Evolutionary conservation across 2,113 vertebrate species (phyloP), one percentile per base, ranked within the genome.

Genomic region (Synodontis membranacea): DNA sequence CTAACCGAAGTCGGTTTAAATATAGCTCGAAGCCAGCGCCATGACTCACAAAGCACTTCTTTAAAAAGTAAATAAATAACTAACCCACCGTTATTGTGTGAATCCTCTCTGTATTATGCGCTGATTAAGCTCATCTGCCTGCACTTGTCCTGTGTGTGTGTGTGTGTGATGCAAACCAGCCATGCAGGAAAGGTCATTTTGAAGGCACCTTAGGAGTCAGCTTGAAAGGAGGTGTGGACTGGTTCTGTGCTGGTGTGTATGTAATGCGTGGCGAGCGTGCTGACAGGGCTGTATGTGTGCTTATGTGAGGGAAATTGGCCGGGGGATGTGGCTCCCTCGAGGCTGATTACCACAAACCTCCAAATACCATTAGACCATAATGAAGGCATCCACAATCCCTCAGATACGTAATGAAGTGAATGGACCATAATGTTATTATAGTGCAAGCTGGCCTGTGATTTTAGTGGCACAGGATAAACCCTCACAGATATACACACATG

Each of bases 341-440:
- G 92, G 84, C 92, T 93, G 91, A 92, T 94, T 94, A 93, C 91
- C 90, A 89, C 91, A 90, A 90, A 90, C 88, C 88, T 91, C 91
- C 90, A 93, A 94, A 93, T 94, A 92, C 90, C 91, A 93, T 94
- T 92, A 91, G 91, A 89, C 80, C 88, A 79, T 92, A 93, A 93
- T 94, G 91, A 92, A 93, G 83, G 91, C 90, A 85, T 88, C 90
- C 91, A 86, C 85, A 37, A 81, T 86, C 87, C 72, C 91, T 85
- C 91, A 91, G 92, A 93, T 92, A 91, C 87, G 87, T 92, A 91
- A 91, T 93, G 91, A 93, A 92, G 90, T 88, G 91, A 92, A 93
- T 91, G 89, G 90, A 89, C 89, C 90, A 90, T 91, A 90, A 90
- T 92, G 91, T 92, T 91, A 92, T 92, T 88, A 75, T 90, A 91